Evolutionary conservation across 35 echinoderm and acorn worm genomes (phyloP).

Genomic region (Anneissia japonica): DNA sequence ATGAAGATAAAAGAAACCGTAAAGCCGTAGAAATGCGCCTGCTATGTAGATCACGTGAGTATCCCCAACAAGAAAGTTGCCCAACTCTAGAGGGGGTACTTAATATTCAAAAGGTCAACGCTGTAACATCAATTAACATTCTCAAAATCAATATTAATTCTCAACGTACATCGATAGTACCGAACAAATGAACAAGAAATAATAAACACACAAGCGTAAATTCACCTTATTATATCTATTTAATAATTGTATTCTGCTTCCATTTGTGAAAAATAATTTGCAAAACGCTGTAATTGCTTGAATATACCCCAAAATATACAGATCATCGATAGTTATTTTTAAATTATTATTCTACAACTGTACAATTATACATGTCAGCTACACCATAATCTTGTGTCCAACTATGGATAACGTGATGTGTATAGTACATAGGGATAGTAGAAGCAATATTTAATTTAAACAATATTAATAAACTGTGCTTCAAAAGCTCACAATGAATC

Average conservation of each 20-base stretch:
- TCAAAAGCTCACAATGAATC: too few relatives aligned
- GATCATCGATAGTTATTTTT: background rate
- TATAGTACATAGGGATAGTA: too few relatives aligned
- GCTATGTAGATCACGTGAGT: too few relatives aligned
- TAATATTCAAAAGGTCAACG: background rate
- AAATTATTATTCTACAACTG: too few relatives aligned
- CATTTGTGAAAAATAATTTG: background rate
- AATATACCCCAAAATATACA: conserved; percentile 2
- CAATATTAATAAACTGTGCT: too few relatives aligned
- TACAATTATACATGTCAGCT: too few relatives aligned
- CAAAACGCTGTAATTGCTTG: background rate
- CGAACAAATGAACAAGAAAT: background rate
- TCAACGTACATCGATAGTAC: background rate
- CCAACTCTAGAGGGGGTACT: background rate
- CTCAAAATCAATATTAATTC: background rate
- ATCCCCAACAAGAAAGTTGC: background rate
- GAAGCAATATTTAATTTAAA: too few relatives aligned
- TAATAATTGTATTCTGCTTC: background rate
- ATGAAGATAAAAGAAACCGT: too few relatives aligned
- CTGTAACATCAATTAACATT: background rate
- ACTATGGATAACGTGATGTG: too few relatives aligned
- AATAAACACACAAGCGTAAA: background rate
- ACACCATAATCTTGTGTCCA: too few relatives aligned
- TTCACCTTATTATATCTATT: background rate
- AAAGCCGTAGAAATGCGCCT: too few relatives aligned